Percentiles rank a stretch among this genome's conserved stretches.
Conservation (phyloP, 1,140 invertebrate species). For the Plectrocnemia conspersa region DNA sequence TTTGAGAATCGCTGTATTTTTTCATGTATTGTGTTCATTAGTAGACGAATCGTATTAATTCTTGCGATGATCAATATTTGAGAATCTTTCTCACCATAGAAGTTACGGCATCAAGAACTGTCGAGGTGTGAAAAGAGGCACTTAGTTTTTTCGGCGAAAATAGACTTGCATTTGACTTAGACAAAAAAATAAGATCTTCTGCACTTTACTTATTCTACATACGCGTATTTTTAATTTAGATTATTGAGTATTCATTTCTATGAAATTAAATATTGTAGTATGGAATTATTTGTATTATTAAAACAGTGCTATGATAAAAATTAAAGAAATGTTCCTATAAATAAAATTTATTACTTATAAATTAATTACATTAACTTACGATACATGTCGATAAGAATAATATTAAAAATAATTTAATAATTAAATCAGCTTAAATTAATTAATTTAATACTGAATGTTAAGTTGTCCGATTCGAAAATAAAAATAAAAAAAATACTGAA, state of each 20-base stretch:
- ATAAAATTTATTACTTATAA: neutral
- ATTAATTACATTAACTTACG: no score
- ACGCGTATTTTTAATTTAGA: neutral
- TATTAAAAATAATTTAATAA: neutral
- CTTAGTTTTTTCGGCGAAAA: constrained; percentile 10
- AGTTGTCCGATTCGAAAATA: neutral
- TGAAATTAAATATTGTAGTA: neutral
- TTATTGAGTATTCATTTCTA: neutral
- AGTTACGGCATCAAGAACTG: no score
- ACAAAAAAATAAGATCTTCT: no score
- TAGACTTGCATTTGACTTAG: constrained; percentile 16
- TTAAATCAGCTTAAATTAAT: constrained; percentile 2
- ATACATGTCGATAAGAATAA: neutral
- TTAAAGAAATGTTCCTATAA: neutral
- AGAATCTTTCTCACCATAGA: no score
- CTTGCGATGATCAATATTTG: no score
- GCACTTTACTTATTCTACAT: no score
- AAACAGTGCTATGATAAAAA: neutral
- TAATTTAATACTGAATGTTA: constrained; percentile 6
- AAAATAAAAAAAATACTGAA: neutral
- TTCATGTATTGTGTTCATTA: no score
- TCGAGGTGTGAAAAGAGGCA: constrained; percentile 13
- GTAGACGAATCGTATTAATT: no score
- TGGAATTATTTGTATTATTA: neutral
- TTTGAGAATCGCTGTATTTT: no score